A percentile compares a stretch with the other conserved stretches of the same genome.
Conservation (phyloP, 2,888 invertebrate genomes). For the Petrophora chlorosata region DNA sequence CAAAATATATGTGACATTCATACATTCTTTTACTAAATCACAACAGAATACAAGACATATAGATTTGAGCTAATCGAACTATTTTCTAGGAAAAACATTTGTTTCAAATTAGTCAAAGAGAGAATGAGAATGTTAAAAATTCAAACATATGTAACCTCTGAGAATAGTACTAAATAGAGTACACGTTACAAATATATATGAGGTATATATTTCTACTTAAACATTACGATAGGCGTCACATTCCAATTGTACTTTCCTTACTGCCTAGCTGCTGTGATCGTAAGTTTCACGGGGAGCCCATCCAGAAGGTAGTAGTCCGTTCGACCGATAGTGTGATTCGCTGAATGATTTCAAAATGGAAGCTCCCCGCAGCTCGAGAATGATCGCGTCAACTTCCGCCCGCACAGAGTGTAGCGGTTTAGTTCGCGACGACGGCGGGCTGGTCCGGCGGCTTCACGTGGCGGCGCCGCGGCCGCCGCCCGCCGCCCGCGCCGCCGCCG, state of each 20-base stretch:
- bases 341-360: not conserved
- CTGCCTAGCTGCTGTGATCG: conserved; percentile 28
- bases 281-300: conserved; percentile 8
- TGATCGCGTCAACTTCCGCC: not conserved
- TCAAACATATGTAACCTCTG: conserved; percentile 44
- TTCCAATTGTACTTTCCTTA: conserved; percentile 38
- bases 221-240: conserved; percentile 36
- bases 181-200: conserved; percentile 33
- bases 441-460: conserved; percentile 70
- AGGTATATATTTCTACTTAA: conserved; percentile 37
- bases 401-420: conserved; percentile 6
- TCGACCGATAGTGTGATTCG: conserved; percentile 9
- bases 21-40: conserved; percentile 12
- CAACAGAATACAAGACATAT: conserved; percentile 4
- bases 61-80: conserved; percentile 21
- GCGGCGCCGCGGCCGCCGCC: conserved; percentile 73
- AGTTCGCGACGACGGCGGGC: conserved; percentile 49
- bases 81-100: conserved; percentile 4
- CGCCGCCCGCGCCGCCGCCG: conserved; percentile 63
- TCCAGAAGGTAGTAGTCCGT: not conserved
- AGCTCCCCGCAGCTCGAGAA: conserved; percentile 6
- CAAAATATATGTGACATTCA: conserved; percentile 2
- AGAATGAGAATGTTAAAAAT: conserved; percentile 39
- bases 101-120: too few species aligned
- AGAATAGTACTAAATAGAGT: conserved; percentile 34